Base-by-base conservation (phyloP, 2,113 vertebrate genomes). In the Spea bombifrons region DNA sequence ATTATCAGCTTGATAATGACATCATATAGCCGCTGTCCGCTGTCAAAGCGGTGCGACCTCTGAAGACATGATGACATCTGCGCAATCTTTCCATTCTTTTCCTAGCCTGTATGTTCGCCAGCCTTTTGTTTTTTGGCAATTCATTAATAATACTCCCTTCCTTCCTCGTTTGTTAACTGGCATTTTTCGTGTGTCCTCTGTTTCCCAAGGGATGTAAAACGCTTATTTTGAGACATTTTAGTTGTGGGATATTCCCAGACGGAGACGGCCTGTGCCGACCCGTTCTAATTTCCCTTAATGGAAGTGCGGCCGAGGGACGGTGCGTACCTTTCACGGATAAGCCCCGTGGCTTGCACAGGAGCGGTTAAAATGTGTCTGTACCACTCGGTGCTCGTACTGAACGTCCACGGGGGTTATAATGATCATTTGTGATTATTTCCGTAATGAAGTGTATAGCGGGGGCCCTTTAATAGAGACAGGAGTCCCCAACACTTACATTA, bases 141-240 rank as follows among this genome's bases (percentile, higher is more conserved):
- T 79, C 5, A 66, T 17, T 61, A 55, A 78, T 53, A 57, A 55
- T 59, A 72, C 70, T 45, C 76, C 76, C 76, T 79, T 79, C 76
- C 76, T 79, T 79, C 76, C 76, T 66, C 5, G 1, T 64, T 30
- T 63, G 7, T 45, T 30, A 70, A 71, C 48, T 71, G 76, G 57
- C 76, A 78, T 72, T 78, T 78, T 45, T 46, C 2, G 1, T 30
- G 1, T 30, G 30, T 13, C 0, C 8, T 61, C 64, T 52, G 17
- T 59, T 63, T 53, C 57, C 13, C 72, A 0, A 8, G 64, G 47
- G 49, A 67, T 65, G 5, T 44, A 53, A n/a, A 17, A 49, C 67
- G 1, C n/a, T 50, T 50, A 70, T 15, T 68, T 49, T 16, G 43
- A 61, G 55, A 78, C 46, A 4, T 17, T 30, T 47, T 46, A 79